Base-by-base conservation (phyloP, 1,140 invertebrate genomes). In the Eueides isabella region DNA sequence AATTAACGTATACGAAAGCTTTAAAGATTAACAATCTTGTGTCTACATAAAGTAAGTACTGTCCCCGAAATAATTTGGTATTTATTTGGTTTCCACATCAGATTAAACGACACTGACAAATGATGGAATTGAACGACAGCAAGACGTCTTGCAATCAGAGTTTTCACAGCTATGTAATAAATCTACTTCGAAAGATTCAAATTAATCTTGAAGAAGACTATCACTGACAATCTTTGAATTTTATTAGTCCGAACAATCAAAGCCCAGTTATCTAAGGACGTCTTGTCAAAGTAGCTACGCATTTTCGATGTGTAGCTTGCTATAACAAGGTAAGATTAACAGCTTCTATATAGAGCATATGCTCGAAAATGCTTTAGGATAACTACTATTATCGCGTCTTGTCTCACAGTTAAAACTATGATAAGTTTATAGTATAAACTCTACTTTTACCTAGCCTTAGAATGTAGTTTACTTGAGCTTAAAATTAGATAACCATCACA, bases 121-220 rank as follows among this genome's bases (percentile, higher is more conserved):
- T 70, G 75, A 76, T 28, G 28, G 19, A 67, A 72, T 61, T 31
- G 69, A 72, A 64, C 41, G 63, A 67, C 62, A 29, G 67, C 62
- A 61, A 69, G 61, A 72, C 44, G 61, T 31, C 70, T 38, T 68
- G 44, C 66, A 68, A 72, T 76, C 75, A 65, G 38, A 68, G 66
- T 76, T 76, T 76, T 72, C 71, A 29, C 63, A 67, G 70, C 65
- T 68, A 69, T 74, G 62, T 62, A 41, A 74, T 65, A 74, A 74
- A 74, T 76, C 71, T 72, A 66, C 67, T 76, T 71, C 48, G 69
- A 76, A 75, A 76, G 72, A 76, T 35, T 67, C 55, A 67, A 71
- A 76, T 76, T 76, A 76, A 76, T 76, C 69, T 72, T 55, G 69
- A 38, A 26, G 41, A 72, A 71, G 69, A 35, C 65, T 68, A 63